Evolutionary conservation across 2,797 vertebrate species (phyloP), one percentile per base, ranked within the genome.

Genomic region (Pangasius mekongensis): DNA sequence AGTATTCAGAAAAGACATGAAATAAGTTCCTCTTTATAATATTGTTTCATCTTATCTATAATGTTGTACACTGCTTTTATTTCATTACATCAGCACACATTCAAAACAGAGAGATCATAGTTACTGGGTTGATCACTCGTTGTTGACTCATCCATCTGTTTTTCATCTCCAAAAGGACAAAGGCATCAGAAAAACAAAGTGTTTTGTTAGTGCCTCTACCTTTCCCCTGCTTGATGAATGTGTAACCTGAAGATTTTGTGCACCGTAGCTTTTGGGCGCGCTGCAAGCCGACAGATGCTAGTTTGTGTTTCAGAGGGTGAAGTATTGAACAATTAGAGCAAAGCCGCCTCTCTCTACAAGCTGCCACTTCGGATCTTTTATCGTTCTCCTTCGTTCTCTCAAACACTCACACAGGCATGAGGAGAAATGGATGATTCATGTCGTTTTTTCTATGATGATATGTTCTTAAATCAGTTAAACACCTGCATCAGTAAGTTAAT

Each of bases 251-350:
- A 16, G 47, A 69, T 85, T 85, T 87, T 83, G 43, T 88, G 49
- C 39, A 0, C 11, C 27, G 43, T 22, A 33, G 84, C 62, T 87
- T 86, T 90, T 87, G 89, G 85, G 84, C 20, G 13, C 49, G 80
- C 86, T 84, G 81, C 36, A 62, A 82, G 80, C 56, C 11, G 33
- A 13, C 56, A 82, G 80, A 88, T 89, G 88, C 62, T 66, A 36
- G 83, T 76, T 89, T 89, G 64, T 85, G 82, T 82, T 89, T 90
- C 56, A 22, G 83, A 82, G 83, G 86, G 73, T 89, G 64, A 91
- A 88, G 87, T 89, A 89, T 89, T 89, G 58, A 87, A 89, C 83
- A 85, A 90, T 91, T 86, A 87, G 74, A 89, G 43, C 36, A 1
- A 24, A 5, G 47, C 85, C 82, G 64, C 62, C 80, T 83, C n/a